Conservation (phyloP, 2,113 vertebrate species). For the Tretioscincus oriximinensis region DNA sequence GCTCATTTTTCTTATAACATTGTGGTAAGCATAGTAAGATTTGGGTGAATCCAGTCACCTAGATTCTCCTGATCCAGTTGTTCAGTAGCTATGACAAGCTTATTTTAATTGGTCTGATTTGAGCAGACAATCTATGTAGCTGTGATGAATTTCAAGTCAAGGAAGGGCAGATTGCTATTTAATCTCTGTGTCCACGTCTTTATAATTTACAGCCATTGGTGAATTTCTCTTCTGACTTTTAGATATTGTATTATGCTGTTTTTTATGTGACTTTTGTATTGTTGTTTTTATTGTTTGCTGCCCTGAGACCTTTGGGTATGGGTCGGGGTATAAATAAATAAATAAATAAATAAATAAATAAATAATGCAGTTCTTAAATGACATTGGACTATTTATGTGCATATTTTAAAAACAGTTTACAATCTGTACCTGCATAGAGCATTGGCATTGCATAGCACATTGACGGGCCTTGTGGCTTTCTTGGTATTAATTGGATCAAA, state of each 20-base stretch:
- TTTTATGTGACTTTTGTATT: too few species aligned
- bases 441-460: rapidly evolving
- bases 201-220: neutral
- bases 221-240: too few species aligned
- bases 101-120: neutral
- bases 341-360: too few species aligned
- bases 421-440: rapidly evolving
- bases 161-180: neutral
- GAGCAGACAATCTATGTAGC: neutral
- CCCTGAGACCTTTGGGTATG: too few species aligned
- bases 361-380: rapidly evolving
- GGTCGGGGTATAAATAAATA: too few species aligned
- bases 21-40: neutral
- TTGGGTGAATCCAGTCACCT: neutral
- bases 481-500: rapidly evolving
- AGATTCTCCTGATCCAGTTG: neutral
- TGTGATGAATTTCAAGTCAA: constrained; percentile 10
- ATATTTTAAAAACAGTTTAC: neutral
- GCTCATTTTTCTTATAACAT: neutral
- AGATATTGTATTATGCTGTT: too few species aligned
- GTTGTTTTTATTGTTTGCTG: too few species aligned
- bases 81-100: neutral
- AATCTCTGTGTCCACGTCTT: neutral
- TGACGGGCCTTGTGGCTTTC: neutral
- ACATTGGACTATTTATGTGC: neutral